Percentiles rank a stretch among this genome's conserved stretches.
Evolutionary conservation across 1,140 invertebrate genomes (phyloP).

Genomic region (Lepidurus apus): DNA sequence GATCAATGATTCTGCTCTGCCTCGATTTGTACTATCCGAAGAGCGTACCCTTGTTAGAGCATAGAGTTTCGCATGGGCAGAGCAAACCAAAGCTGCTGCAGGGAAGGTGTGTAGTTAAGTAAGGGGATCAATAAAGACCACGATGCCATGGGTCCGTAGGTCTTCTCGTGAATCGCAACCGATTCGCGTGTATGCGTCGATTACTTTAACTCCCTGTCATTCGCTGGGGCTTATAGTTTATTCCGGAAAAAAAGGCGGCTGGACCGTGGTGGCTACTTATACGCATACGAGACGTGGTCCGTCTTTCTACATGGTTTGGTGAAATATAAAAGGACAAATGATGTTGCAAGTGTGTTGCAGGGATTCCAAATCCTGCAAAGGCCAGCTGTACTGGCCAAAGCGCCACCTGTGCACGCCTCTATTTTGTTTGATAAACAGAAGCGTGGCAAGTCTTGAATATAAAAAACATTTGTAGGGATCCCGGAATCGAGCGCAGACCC

Average conservation of each 20-base stretch:
- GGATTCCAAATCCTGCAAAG: too few species aligned
- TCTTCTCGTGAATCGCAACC: too few species aligned
- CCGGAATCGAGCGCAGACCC: background rate
- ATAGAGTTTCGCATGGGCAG: background rate
- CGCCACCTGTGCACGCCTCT: background rate
- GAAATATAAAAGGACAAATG: too few species aligned
- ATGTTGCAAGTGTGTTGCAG: too few species aligned
- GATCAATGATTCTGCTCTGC: constrained; percentile 14
- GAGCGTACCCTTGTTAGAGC: background rate
- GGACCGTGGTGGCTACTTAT: too few species aligned
- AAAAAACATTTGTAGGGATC: background rate
- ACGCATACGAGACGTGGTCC: too few species aligned
- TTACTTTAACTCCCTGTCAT: too few species aligned
- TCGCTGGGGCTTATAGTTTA: too few species aligned
- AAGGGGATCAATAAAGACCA: background rate
- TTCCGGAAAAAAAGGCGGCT: too few species aligned
- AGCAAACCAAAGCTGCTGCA: constrained; percentile 6
- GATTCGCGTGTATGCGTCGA: too few species aligned
- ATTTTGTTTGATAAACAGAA: background rate
- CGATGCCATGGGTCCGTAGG: background rate
- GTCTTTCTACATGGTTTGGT: too few species aligned
- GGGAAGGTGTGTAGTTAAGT: background rate
- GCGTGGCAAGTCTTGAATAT: background rate
- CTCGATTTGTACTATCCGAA: background rate
- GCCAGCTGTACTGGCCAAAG: background rate